phyloP scores from a whole-genome alignment of 2,113 vertebrate species.

The Notarius lentiginosus region DNA sequence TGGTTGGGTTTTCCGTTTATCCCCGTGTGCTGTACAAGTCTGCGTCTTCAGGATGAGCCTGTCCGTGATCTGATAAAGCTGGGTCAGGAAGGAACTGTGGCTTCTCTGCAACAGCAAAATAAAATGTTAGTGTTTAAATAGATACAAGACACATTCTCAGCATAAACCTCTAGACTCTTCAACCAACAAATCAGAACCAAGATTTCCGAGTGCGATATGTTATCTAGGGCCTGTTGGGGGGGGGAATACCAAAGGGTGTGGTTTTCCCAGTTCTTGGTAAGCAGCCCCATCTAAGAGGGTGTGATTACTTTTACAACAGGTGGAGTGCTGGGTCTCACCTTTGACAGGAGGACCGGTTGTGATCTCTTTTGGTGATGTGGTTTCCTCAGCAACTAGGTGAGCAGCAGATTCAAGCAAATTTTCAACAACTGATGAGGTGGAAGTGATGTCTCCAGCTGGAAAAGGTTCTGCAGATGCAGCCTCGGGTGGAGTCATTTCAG shows the following conservation, averaged over 20 bases:
- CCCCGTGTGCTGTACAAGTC: constrained; percentile 83
- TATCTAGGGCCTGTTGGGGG: background rate
- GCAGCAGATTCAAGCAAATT: background rate
- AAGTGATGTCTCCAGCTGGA: background rate
- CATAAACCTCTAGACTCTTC: background rate
- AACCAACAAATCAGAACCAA: background rate
- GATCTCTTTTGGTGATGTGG: background rate
- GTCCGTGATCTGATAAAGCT: constrained; percentile 76
- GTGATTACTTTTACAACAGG: background rate
- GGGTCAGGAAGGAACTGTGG: constrained; percentile 70
- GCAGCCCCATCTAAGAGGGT: background rate
- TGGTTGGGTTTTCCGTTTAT: constrained; percentile 52
- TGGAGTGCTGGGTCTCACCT: background rate
- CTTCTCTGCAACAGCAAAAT: constrained; percentile 58
- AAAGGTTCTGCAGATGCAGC: background rate
- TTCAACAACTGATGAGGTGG: background rate
- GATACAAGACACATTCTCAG: background rate
- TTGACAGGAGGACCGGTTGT: background rate
- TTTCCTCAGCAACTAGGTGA: background rate
- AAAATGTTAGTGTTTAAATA: background rate
- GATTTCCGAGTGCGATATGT: background rate
- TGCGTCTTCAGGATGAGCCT: constrained; percentile 76
- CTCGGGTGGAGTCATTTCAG: background rate
- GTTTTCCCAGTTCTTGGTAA: background rate
- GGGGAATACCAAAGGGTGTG: background rate